phyloP scores from a whole-genome alignment of 2,113 vertebrate genomes.

The Pipa parva region DNA sequence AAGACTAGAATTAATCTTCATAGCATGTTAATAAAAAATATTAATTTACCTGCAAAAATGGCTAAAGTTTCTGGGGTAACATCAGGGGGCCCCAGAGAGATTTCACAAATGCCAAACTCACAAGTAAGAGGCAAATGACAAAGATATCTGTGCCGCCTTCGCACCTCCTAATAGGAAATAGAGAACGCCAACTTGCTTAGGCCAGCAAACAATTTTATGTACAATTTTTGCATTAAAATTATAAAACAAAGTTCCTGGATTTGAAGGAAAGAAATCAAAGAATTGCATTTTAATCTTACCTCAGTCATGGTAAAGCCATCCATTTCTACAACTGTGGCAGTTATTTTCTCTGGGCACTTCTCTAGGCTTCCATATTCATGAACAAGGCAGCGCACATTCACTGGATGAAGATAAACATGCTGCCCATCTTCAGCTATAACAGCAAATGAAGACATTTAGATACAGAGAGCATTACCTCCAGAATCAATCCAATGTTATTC shows the following conservation, averaged over 20 bases:
- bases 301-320: constrained; percentile 91
- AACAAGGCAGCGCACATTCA: constrained; percentile 90
- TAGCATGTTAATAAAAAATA: no score
- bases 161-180: constrained; percentile 74
- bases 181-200: neutral
- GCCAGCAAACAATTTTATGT: no score
- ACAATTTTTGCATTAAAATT: no score
- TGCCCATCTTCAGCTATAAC: constrained; percentile 89
- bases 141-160: constrained; percentile 89
- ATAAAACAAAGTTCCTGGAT: no score
- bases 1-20: no score
- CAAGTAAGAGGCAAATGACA: constrained; percentile 95
- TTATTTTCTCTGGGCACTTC: constrained; percentile 87
- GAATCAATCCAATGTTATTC: neutral
- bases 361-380: constrained; percentile 92
- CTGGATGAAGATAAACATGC: constrained; percentile 93
- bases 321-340: constrained; percentile 86
- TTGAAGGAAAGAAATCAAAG: no score
- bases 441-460: neutral
- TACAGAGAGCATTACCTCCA: no score
- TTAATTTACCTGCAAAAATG: constrained; percentile 88
- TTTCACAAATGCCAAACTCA: constrained; percentile 96
- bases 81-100: constrained; percentile 83
- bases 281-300: constrained; percentile 58
- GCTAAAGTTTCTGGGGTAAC: constrained; percentile 90